These are phyloP conservation scores for Choristoneura rosaceana DNA, from an alignment of 2,888 invertebrate genomes.

Conservation along the genomic window DNA sequence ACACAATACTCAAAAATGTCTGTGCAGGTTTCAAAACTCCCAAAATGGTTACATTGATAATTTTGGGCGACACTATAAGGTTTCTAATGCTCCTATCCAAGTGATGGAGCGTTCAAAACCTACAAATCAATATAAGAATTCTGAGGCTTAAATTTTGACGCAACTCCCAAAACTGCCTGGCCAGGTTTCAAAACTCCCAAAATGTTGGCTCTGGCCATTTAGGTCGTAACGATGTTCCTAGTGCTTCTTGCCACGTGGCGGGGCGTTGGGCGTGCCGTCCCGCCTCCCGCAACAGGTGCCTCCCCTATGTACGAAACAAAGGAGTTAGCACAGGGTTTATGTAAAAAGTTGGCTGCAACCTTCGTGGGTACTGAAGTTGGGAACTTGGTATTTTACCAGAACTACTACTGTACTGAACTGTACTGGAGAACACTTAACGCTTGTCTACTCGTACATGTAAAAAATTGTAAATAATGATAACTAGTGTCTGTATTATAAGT, in stretches of 20 bases:
- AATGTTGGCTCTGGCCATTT: background rate
- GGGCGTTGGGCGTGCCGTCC: constrained; percentile 78
- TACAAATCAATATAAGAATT: too few relatives aligned
- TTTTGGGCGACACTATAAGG: too few relatives aligned
- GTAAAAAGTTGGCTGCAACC: constrained; percentile 17
- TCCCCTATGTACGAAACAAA: constrained; percentile 43
- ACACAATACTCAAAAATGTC: too few relatives aligned
- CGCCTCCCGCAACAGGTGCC: constrained; percentile 80
- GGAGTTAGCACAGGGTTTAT: constrained; percentile 8
- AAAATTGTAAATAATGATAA: too few relatives aligned
- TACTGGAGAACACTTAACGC: background rate
- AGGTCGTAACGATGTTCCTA: constrained; percentile 25
- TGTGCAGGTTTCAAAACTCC: too few relatives aligned
- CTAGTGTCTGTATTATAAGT: too few relatives aligned
- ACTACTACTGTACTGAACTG: too few relatives aligned
- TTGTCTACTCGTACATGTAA: too few relatives aligned
- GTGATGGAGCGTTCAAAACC: too few relatives aligned
- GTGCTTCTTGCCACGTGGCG: constrained; percentile 59
- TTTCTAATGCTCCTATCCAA: too few relatives aligned
- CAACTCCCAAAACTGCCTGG: background rate
- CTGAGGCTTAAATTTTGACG: background rate
- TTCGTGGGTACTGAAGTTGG: background rate
- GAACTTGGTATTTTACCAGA: background rate
- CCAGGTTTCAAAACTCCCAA: background rate
- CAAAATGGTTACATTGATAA: too few relatives aligned